These are phyloP conservation scores for Plebejus anna DNA, from an alignment of 2,888 invertebrate genomes.

Conservation along the genomic window DNA sequence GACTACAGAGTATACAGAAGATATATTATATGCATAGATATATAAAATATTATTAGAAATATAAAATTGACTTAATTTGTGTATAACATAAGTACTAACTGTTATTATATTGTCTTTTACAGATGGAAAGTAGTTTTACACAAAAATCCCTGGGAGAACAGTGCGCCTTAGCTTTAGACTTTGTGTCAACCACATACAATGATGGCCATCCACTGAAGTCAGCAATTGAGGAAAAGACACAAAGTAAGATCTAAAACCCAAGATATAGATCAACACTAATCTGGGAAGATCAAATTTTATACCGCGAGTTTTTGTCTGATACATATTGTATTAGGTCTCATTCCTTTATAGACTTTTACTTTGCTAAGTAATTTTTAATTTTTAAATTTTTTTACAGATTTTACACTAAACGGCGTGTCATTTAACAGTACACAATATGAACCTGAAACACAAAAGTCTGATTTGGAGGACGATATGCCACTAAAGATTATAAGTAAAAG, in stretches of 20 bases:
- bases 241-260: not conserved
- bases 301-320: too few relatives aligned
- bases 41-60: too few relatives aligned
- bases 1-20: too few relatives aligned
- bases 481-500: not conserved
- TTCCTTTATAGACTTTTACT: too few relatives aligned
- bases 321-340: too few relatives aligned
- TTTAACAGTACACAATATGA: not conserved
- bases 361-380: too few relatives aligned
- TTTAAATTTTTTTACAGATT: constrained; percentile 7
- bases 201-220: not conserved
- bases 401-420: not conserved
- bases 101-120: not conserved
- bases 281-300: too few relatives aligned
- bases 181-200: constrained; percentile 18
- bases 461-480: constrained; percentile 12
- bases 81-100: too few relatives aligned
- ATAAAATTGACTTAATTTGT: too few relatives aligned
- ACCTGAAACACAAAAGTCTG: not conserved
- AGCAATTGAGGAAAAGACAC: not conserved
- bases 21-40: too few relatives aligned
- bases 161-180: constrained; percentile 12
- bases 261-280: too few relatives aligned
- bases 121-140: constrained; percentile 18
- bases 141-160: not conserved